Percentiles rank a stretch among this genome's conserved stretches.
Conservation (phyloP, 2,113 vertebrate genomes). For the Brachyhypopomus occidentalis region DNA sequence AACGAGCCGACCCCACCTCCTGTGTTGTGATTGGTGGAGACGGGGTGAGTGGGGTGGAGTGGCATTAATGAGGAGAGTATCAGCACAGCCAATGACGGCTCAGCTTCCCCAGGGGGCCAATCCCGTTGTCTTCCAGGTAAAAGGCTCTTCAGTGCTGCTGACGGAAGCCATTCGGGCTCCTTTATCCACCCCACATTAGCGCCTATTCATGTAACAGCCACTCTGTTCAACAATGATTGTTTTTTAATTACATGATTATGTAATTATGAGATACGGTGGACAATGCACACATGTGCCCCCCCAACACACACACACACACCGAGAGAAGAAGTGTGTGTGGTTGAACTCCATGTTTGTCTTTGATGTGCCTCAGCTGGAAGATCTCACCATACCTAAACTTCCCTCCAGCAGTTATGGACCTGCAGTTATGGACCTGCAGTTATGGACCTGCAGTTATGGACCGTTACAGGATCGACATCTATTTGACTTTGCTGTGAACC, state of each 20-base stretch:
- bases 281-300: background rate
- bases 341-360: too few species aligned
- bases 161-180: background rate
- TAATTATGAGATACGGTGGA: constrained; percentile 1
- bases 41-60: too few species aligned
- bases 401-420: too few species aligned
- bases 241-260: background rate
- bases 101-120: background rate
- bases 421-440: too few species aligned
- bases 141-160: background rate
- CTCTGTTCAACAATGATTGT: background rate
- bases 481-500: too few species aligned
- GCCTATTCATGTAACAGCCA: background rate
- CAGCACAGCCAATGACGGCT: background rate
- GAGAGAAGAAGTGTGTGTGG: too few species aligned
- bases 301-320: background rate
- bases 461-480: too few species aligned
- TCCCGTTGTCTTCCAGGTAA: background rate
- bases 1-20: too few species aligned
- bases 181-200: background rate
- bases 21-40: too few species aligned
- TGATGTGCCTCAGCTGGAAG: too few species aligned
- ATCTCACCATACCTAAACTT: too few species aligned
- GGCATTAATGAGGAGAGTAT: background rate
- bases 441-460: too few species aligned